Percentiles rank a stretch among this genome's conserved stretches.
phyloP scores from a whole-genome alignment of 1,140 invertebrate species.

The Caenorhabditis inopinata region DNA sequence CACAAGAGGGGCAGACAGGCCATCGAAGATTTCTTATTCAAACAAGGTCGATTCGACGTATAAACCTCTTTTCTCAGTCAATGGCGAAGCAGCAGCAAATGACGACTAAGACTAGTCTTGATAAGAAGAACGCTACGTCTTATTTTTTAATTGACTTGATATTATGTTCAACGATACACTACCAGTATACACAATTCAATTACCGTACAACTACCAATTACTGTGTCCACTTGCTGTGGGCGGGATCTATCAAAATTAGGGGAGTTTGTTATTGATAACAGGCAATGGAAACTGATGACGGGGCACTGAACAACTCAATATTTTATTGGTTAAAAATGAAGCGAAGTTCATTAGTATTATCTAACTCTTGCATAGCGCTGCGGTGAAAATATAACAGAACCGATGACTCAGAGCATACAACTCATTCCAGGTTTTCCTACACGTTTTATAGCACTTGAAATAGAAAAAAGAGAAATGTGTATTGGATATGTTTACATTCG shows the following conservation, averaged over 20 bases:
- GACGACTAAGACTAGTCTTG: neutral
- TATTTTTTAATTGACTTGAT: neutral
- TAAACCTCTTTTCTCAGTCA: neutral
- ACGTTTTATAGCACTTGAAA: conserved; percentile 24
- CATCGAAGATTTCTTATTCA: conserved; percentile 17
- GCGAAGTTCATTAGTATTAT: no score
- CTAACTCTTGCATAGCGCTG: no score
- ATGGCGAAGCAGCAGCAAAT: neutral
- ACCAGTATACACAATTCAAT: neutral
- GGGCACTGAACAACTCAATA: no score
- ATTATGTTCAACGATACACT: neutral
- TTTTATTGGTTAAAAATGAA: no score
- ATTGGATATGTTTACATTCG: conserved; percentile 34
- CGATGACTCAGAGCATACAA: no score
- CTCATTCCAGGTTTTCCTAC: no score
- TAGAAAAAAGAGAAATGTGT: neutral
- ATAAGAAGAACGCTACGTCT: neutral
- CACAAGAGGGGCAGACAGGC: neutral
- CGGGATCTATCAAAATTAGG: no score
- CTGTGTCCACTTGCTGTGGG: no score
- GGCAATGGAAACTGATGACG: no score
- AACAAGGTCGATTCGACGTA: conserved; percentile 8
- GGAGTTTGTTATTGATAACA: no score
- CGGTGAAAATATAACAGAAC: no score
- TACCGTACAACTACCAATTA: neutral